Percentiles rank a stretch among this genome's conserved stretches.
phyloP scores from a whole-genome alignment of 2,888 invertebrate species.

The Sphaerophoria taeniata region DNA sequence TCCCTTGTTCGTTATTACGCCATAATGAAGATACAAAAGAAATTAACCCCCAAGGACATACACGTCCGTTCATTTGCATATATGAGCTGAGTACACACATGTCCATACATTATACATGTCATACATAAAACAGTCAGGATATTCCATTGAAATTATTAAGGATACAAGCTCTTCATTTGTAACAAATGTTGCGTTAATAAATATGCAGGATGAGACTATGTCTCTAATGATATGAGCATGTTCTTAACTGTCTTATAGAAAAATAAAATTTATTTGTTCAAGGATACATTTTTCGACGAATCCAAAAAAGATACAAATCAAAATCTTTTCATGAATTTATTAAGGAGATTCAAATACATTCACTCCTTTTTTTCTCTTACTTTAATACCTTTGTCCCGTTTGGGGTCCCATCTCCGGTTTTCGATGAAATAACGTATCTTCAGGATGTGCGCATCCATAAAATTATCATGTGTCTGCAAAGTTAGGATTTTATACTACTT shows the following conservation, averaged over 20 bases:
- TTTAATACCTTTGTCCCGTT: constrained; percentile 38
- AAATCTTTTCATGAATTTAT: constrained; percentile 4
- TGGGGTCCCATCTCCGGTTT: background rate
- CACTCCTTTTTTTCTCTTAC: constrained; percentile 11
- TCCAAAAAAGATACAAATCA: constrained; percentile 36
- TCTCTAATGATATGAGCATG: background rate
- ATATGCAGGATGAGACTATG: constrained; percentile 20
- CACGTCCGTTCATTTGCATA: constrained; percentile 76
- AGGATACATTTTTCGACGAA: too few relatives aligned
- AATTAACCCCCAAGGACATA: constrained; percentile 75
- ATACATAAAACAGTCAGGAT: constrained; percentile 73
- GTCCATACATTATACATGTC: background rate
- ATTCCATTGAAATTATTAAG: constrained; percentile 51
- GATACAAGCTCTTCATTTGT: constrained; percentile 28
- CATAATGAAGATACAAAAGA: constrained; percentile 75
- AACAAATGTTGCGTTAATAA: constrained; percentile 33
- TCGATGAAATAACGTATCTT: background rate
- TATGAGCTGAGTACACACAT: background rate
- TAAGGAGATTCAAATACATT: constrained; percentile 24
- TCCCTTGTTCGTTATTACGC: constrained; percentile 65
- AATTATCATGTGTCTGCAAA: constrained; percentile 65
- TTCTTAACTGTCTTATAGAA: background rate
- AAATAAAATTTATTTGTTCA: too few relatives aligned
- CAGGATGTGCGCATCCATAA: constrained; percentile 5
- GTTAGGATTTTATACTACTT: constrained; percentile 54